phyloP scores from a whole-genome alignment of 2,113 vertebrate genomes.

The rat (Rattus norvegicus) region DNA sequence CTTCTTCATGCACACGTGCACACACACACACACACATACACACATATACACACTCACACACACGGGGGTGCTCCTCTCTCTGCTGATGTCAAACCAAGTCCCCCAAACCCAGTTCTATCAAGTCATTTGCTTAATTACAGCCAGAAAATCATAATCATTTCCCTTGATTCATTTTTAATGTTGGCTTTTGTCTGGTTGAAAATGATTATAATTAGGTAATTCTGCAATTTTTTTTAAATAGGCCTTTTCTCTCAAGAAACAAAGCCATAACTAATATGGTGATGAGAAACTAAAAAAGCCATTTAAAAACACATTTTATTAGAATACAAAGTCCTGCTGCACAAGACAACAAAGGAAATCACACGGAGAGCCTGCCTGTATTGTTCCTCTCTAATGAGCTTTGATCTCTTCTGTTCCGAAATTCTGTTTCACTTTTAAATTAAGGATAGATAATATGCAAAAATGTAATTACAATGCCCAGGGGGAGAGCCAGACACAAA shows the following conservation, averaged over 20 bases:
- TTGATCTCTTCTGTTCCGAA: background rate
- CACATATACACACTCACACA: background rate
- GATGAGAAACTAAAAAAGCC: conserved; percentile 63
- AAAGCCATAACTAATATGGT: conserved; percentile 62
- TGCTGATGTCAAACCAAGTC: conserved; percentile 59
- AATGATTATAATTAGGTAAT: conserved; percentile 65
- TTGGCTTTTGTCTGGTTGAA: conserved; percentile 56
- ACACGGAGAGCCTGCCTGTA: background rate
- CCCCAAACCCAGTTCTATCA: conserved; percentile 33
- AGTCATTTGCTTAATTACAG: conserved; percentile 34
- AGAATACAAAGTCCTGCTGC: conserved; percentile 32
- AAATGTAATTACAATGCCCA: background rate
- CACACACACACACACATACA: no score
- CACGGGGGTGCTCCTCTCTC: background rate
- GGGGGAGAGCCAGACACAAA: background rate
- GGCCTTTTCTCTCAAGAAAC: conserved; percentile 62
- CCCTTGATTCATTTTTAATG: conserved; percentile 20
- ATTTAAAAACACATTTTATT: conserved; percentile 61
- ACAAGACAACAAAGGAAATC: background rate
- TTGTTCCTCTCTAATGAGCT: conserved; percentile 5
- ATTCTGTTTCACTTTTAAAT: conserved; percentile 33
- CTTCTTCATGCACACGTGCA: background rate
- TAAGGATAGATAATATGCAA: conserved; percentile 27
- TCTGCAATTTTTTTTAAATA: conserved; percentile 32
- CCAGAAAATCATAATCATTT: conserved; percentile 45